phyloP scores from a whole-genome alignment of 2,797 vertebrate species.

The Pteropus rufus region DNA sequence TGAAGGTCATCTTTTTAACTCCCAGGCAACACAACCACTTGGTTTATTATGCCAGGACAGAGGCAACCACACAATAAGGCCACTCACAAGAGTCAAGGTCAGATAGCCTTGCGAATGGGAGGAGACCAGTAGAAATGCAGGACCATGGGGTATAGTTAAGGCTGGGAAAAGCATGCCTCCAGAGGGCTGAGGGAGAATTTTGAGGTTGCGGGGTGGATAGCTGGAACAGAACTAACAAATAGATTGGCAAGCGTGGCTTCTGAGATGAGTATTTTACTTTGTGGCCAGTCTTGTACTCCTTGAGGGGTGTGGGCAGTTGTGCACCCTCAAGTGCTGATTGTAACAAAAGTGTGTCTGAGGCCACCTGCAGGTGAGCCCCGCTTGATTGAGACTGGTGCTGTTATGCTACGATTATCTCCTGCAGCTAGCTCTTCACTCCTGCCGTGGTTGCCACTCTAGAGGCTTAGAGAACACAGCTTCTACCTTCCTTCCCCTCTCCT shows the following conservation, averaged over 20 bases:
- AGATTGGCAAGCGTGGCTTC: neutral
- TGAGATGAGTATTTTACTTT: neutral
- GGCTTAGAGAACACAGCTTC: neutral
- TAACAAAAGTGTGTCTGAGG: neutral
- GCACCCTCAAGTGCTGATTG: neutral
- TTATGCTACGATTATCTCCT: neutral
- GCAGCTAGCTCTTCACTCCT: neutral
- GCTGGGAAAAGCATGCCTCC: conserved; percentile 1
- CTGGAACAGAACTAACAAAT: neutral
- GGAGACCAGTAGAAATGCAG: neutral
- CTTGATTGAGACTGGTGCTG: neutral
- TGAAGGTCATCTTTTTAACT: conserved; percentile 34
- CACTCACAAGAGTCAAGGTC: neutral
- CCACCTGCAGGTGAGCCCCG: neutral
- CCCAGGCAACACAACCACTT: neutral
- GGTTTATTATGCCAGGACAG: neutral
- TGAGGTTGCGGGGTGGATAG: neutral
- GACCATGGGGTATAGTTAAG: neutral
- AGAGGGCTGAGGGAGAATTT: neutral
- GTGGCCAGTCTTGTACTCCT: neutral
- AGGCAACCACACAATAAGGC: neutral
- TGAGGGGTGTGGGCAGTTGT: neutral
- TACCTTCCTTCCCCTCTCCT: neutral
- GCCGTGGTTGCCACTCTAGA: conserved; percentile 28
- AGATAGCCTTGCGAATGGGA: conserved; percentile 28